Percentiles rank a stretch among this genome's conserved stretches.
phyloP scores from a whole-genome alignment of 2,113 vertebrate genomes.

The Labeo rohita region DNA sequence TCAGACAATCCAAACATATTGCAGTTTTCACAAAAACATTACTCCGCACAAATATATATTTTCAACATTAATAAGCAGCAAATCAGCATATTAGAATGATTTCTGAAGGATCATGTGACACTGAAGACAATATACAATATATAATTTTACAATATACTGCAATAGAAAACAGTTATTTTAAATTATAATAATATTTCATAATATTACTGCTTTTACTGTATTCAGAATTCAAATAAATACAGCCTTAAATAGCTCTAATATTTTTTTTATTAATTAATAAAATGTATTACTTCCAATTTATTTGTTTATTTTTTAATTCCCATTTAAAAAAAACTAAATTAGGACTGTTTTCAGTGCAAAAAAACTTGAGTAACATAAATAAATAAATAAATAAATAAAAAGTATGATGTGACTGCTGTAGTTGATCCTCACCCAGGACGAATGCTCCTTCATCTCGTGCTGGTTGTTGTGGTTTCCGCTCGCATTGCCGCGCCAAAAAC shows the following conservation, averaged over 20 bases:
- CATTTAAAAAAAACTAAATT: background rate
- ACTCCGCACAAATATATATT: background rate
- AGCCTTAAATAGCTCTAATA: background rate
- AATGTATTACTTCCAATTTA: too few species aligned
- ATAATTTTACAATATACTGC: background rate
- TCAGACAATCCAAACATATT: background rate
- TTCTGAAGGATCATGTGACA: too few species aligned
- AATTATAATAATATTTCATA: background rate
- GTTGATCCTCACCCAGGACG: slow-evolving; percentile 85
- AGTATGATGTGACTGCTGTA: background rate
- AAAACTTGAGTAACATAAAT: background rate
- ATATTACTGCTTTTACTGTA: background rate
- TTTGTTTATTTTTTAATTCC: too few species aligned
- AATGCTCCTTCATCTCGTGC: slow-evolving; percentile 98
- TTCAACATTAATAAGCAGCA: background rate
- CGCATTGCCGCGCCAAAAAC: slow-evolving; percentile 91
- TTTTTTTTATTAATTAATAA: too few species aligned
- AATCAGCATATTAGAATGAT: background rate
- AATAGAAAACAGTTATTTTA: background rate
- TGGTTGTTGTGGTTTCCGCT: slow-evolving; percentile 91
- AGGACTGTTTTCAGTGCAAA: too few species aligned
- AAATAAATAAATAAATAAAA: background rate
- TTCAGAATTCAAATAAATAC: background rate
- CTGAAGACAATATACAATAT: too few species aligned
- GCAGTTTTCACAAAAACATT: background rate